Percentiles rank a stretch among this genome's conserved stretches.
phyloP scores from a whole-genome alignment of 2,888 invertebrate species.

The Tetranychus piercei region DNA sequence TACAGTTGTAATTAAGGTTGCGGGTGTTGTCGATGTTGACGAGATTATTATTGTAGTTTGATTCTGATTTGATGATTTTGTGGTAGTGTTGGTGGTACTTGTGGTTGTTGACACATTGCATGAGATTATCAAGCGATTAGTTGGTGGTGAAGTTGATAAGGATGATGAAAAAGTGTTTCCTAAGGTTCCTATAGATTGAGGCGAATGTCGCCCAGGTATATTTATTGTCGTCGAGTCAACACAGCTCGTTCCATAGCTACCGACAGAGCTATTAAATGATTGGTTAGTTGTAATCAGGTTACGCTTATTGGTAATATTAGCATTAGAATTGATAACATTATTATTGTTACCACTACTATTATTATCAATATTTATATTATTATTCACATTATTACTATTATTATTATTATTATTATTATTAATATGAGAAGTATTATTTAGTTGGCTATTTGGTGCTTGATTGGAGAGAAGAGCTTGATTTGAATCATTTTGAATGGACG shows the following conservation, averaged over 20 bases:
- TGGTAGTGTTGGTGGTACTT: background rate
- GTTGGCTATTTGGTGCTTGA: conserved; percentile 4
- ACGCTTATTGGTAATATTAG: background rate
- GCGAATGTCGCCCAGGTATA: background rate
- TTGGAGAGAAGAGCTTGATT: conserved; percentile 4
- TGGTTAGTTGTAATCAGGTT: background rate
- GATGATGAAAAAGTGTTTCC: background rate
- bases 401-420: background rate
- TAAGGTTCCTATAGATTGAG: background rate
- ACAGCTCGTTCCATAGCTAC: background rate
- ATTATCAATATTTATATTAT: background rate
- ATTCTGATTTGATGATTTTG: background rate
- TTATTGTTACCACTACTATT: background rate
- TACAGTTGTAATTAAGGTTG: background rate
- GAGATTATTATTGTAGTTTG: background rate
- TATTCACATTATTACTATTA: background rate
- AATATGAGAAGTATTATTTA: background rate
- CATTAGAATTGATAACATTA: background rate
- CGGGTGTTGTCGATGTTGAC: background rate
- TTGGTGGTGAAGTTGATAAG: background rate
- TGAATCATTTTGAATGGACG: conserved; percentile 17
- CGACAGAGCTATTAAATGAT: background rate
- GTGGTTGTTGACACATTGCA: background rate
- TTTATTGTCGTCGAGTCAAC: background rate
- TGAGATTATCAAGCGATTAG: background rate